Percentiles rank a stretch among this genome's conserved stretches.
Conservation (phyloP, 2,113 vertebrate species). For the Smithornis capensis region DNA sequence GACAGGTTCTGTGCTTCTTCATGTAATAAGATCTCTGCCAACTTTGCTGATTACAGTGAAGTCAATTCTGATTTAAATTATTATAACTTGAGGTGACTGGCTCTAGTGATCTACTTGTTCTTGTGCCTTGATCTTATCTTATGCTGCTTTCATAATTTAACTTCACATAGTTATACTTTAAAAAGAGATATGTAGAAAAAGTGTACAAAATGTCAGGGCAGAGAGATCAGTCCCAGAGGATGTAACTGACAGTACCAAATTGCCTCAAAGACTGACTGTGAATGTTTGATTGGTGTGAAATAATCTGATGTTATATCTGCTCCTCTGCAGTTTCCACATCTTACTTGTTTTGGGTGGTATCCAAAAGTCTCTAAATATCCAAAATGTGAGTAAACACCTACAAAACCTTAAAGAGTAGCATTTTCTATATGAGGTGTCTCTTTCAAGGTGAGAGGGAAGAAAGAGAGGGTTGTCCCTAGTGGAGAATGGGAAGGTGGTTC, state of each 20-base stretch:
- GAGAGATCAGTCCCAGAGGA: neutral
- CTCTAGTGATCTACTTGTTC: neutral
- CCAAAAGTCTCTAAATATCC: neutral
- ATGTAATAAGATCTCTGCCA: neutral
- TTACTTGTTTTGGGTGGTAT: neutral
- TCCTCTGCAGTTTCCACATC: neutral
- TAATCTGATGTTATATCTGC: neutral
- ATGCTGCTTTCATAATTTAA: neutral
- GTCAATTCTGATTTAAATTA: neutral
- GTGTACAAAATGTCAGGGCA: neutral
- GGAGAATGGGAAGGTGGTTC: neutral
- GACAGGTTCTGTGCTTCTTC: neutral
- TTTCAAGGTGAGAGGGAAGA: neutral
- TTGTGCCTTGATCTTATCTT: neutral
- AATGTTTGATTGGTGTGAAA: neutral
- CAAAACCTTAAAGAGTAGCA: neutral
- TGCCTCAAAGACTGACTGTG: neutral
- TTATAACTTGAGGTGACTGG: neutral
- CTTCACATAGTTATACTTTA: neutral
- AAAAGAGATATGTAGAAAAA: neutral
- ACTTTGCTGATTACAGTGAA: neutral
- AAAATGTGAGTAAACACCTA: neutral
- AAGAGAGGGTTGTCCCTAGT: neutral
- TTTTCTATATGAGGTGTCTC: neutral
- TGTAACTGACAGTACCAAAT: neutral